These are phyloP conservation scores for Chorisops tibialis DNA, from an alignment of 2,888 invertebrate genomes.

Conservation along the genomic window DNA sequence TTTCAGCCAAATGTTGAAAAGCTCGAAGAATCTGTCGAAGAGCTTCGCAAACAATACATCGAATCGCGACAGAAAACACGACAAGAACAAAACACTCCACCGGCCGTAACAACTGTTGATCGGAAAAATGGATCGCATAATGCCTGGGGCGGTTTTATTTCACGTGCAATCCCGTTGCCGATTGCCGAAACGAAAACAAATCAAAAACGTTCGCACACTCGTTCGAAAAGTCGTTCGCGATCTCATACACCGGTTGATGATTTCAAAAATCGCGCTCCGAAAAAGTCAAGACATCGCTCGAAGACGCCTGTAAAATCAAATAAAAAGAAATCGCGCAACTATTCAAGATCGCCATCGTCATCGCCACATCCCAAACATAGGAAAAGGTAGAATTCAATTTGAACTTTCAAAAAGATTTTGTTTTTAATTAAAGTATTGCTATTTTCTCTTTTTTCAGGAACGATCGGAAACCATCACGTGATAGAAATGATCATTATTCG, in stretches of 20 bases:
- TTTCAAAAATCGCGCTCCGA: slow-evolving; percentile 34
- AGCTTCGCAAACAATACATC: slow-evolving; percentile 67
- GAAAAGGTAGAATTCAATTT: slow-evolving; percentile 42
- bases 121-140: slow-evolving; percentile 61
- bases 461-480: slow-evolving; percentile 40
- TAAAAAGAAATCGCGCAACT: slow-evolving; percentile 49
- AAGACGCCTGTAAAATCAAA: slow-evolving; percentile 41
- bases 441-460: slow-evolving; percentile 8
- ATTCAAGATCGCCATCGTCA: slow-evolving; percentile 46
- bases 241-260: slow-evolving; percentile 40
- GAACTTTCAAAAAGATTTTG: slow-evolving; percentile 29
- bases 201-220: slow-evolving; percentile 46
- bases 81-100: slow-evolving; percentile 46
- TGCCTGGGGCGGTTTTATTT: slow-evolving; percentile 66
- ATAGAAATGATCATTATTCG: slow-evolving; percentile 44
- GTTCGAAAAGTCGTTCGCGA: slow-evolving; percentile 41
- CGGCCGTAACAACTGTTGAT: slow-evolving; percentile 54
- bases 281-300: slow-evolving; percentile 38
- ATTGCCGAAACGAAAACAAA: slow-evolving; percentile 41
- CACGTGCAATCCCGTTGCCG: slow-evolving; percentile 51
- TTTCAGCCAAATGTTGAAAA: slow-evolving; percentile 64
- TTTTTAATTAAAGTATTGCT: not conserved
- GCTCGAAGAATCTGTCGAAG: slow-evolving; percentile 71
- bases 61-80: slow-evolving; percentile 49
- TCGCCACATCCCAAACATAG: slow-evolving; percentile 51